Conservation (phyloP, 2,113 vertebrate genomes). For the Hucho hucho region DNA sequence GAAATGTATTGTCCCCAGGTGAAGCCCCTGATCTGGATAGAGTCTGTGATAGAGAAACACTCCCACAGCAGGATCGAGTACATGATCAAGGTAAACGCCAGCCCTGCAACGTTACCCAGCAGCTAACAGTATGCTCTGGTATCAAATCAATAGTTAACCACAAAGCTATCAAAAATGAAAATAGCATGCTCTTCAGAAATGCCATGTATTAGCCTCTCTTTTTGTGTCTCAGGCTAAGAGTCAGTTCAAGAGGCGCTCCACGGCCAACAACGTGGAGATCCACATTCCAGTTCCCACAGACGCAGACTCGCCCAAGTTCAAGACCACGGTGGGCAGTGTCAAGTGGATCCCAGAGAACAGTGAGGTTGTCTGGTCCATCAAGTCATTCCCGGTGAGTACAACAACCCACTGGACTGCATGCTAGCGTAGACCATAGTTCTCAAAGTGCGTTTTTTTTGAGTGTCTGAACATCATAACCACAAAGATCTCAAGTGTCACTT, state of each 20-base stretch:
- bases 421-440: not conserved
- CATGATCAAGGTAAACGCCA: conserved; percentile 90
- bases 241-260: conserved; percentile 95
- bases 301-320: conserved; percentile 96
- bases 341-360: conserved; percentile 99
- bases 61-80: conserved; percentile 98
- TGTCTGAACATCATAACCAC: not conserved
- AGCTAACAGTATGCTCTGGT: no score
- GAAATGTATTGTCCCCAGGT: conserved; percentile 71
- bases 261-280: conserved; percentile 98
- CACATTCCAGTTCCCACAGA: conserved; percentile 98
- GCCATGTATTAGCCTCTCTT: no score
- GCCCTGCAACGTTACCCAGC: not conserved
- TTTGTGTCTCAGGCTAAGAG: conserved; percentile 84
- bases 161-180: no score
- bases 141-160: no score
- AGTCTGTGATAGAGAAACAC: conserved; percentile 97
- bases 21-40: conserved; percentile 98
- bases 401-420: no score
- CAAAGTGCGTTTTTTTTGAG: no score
- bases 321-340: conserved; percentile 96
- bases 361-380: conserved; percentile 98
- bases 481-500: not conserved
- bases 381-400: conserved; percentile 88
- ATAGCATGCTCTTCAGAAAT: no score